Evolutionary conservation across 2,113 vertebrate genomes (phyloP).

Genomic region (Gnathonemus echidnorhynchus): DNA sequence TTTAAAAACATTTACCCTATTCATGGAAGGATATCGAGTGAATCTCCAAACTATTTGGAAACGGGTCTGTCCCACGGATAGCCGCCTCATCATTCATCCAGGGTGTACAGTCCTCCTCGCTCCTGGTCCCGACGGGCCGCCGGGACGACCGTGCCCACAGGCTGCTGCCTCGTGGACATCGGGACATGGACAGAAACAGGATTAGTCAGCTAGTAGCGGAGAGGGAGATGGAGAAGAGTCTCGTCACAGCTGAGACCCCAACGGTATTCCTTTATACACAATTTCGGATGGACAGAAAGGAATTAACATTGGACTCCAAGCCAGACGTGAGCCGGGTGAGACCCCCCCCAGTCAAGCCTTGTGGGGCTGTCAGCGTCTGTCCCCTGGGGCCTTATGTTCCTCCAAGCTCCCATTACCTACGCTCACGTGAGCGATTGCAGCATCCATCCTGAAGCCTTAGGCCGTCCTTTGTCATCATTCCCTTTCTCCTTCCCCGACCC

Average conservation of each 20-base stretch:
- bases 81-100: neutral
- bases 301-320: neutral
- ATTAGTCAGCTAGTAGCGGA: neutral
- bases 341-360: neutral
- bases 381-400: neutral
- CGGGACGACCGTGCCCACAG: neutral
- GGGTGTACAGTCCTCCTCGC: neutral
- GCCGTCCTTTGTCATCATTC: neutral
- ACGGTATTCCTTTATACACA: neutral
- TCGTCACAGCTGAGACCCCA: slow-evolving; percentile 1
- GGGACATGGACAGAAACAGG: neutral
- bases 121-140: neutral
- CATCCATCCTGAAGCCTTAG: neutral
- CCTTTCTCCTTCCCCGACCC: neutral
- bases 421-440: neutral
- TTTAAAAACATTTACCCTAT: neutral
- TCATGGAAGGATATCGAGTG: slow-evolving; percentile 1
- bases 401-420: neutral
- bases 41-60: slow-evolving; percentile 15
- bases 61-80: neutral
- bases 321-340: neutral
- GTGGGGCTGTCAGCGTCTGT: neutral
- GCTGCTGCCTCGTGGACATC: neutral
- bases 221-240: neutral
- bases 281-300: neutral